Evolutionary conservation across 2,888 invertebrate genomes (phyloP).

Genomic region (Coelinius sp.): DNA sequence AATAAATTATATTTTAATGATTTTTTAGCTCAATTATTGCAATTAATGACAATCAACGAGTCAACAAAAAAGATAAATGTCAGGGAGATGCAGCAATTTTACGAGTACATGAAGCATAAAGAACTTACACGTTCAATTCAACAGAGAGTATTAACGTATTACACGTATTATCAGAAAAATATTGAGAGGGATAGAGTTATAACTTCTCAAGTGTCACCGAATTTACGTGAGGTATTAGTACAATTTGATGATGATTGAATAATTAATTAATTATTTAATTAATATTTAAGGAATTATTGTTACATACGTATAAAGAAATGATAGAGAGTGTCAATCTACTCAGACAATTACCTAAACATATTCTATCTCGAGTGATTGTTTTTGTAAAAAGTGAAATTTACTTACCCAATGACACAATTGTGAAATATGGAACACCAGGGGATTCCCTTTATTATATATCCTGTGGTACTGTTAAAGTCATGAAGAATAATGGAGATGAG

Average conservation of each 20-base stretch:
- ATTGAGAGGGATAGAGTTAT: conserved; percentile 68
- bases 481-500: conserved; percentile 67
- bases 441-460: conserved; percentile 68
- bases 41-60: conserved; percentile 54
- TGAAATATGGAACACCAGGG: conserved; percentile 64
- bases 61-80: conserved; percentile 53
- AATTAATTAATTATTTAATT: background rate
- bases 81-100: conserved; percentile 64
- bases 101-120: conserved; percentile 70
- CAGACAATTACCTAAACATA: conserved; percentile 60
- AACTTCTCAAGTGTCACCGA: conserved; percentile 65
- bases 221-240: conserved; percentile 60
- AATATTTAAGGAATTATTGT: conserved; percentile 59
- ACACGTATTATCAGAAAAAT: conserved; percentile 67
- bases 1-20: background rate
- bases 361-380: conserved; percentile 60
- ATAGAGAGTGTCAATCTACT: conserved; percentile 67
- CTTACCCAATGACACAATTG: conserved; percentile 67
- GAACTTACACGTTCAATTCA: conserved; percentile 66
- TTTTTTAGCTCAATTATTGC: conserved; percentile 55
- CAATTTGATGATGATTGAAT: no score
- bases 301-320: conserved; percentile 64
- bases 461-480: conserved; percentile 71
- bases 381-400: conserved; percentile 65
- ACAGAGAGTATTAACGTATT: conserved; percentile 65